Evolutionary conservation across 2,113 vertebrate species (phyloP).

Genomic region (Cryptoleucopteryx plumbea): DNA sequence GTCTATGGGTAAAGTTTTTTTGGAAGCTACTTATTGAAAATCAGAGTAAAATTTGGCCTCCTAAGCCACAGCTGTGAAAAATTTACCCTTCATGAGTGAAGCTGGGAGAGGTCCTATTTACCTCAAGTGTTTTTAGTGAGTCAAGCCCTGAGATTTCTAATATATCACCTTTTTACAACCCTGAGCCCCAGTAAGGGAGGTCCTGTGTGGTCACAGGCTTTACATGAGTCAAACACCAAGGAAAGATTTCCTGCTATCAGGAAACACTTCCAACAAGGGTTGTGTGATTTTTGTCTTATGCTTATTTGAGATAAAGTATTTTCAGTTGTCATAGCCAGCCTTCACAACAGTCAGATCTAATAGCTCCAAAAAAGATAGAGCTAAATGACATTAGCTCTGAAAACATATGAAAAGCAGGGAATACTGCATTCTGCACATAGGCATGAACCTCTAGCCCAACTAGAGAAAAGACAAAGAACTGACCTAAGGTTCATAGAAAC

Average conservation of each 20-base stretch:
- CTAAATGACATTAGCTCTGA: not conserved
- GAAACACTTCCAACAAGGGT: not conserved
- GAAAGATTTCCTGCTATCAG: not conserved
- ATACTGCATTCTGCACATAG: not conserved
- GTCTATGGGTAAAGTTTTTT: not conserved
- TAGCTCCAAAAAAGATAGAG: not conserved
- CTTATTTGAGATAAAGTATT: not conserved
- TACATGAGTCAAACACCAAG: not conserved
- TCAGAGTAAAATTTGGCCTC: not conserved
- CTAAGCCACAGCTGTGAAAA: not conserved
- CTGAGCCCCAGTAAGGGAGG: not conserved
- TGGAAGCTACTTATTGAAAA: not conserved
- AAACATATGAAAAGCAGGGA: not conserved
- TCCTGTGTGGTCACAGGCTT: not conserved
- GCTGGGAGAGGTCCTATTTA: not conserved
- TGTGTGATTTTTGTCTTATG: not conserved
- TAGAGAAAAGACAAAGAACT: not conserved
- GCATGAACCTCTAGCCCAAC: not conserved
- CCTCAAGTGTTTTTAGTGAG: not conserved
- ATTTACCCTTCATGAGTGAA: not conserved
- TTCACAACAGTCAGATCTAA: not conserved
- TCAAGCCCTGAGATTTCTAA: not conserved
- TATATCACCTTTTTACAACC: not conserved
- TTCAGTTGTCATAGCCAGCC: not conserved
- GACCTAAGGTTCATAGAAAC: not conserved